A percentile compares a stretch with the other conserved stretches of the same genome.
phyloP scores from a whole-genome alignment of 2,113 vertebrate species.

The Mus spicilegus region DNA sequence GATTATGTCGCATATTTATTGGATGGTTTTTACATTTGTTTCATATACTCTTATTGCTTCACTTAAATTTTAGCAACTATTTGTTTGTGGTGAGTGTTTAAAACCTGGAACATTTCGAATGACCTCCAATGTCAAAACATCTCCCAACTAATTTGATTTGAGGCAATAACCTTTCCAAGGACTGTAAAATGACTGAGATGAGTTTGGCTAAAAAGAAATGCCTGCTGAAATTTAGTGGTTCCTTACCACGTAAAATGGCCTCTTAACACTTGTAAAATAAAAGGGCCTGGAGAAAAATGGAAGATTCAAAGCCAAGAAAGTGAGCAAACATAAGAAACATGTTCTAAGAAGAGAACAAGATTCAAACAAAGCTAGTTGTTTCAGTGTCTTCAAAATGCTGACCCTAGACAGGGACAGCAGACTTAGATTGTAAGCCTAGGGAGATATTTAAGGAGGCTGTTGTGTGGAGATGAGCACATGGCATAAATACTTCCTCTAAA shows the following conservation, averaged over 20 bases:
- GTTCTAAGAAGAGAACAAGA: neutral
- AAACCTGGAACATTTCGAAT: conserved; percentile 10
- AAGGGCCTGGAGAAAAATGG: neutral
- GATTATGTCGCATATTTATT: neutral
- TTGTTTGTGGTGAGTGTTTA: conserved; percentile 6
- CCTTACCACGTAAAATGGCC: conserved; percentile 15
- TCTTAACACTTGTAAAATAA: conserved; percentile 53
- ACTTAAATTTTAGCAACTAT: conserved; percentile 9
- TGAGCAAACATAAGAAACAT: neutral
- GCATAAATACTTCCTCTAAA: neutral
- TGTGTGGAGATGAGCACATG: neutral
- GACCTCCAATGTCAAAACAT: neutral
- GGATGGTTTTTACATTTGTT: neutral
- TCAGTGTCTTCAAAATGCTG: neutral
- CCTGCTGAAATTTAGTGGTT: conserved; percentile 44
- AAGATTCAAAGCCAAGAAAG: conserved; percentile 55
- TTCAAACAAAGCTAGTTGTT: neutral
- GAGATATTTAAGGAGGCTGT: neutral
- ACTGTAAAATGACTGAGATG: conserved; percentile 10
- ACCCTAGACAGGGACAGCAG: neutral
- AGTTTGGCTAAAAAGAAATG: neutral
- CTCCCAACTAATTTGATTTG: conserved; percentile 44
- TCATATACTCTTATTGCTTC: neutral
- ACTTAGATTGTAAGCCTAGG: neutral
- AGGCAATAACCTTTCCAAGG: neutral